Base-by-base conservation (phyloP, 2,113 vertebrate species). In the Podocnemis expansa region DNA sequence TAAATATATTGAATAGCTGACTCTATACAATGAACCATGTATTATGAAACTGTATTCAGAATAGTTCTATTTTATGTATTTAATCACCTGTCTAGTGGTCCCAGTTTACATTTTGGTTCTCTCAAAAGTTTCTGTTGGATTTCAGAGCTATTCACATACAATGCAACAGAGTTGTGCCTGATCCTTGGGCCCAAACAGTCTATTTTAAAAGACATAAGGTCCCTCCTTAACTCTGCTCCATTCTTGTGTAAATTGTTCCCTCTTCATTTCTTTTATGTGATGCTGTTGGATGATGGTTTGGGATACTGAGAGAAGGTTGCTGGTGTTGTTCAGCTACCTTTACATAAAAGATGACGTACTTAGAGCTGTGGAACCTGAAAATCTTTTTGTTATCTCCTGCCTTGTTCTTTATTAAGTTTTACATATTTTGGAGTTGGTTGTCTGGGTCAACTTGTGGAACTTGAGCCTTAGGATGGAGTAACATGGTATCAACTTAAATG, bases 281-380 rank as follows among this genome's bases (percentile, higher is more conserved):
- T 4, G 87, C 7, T 24, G 88, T 93, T 89, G 89, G 54, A 90
- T 95, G 31, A 60, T 60, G 54, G 63, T 86, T 91, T 88, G 41
- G 34, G 29, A 73, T 88, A 85, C 21, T 90, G 56, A 87, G 80
- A 84, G 81, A 94, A 86, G 41, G 24, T 34, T 87, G 41, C 55
- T 80, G 2, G 56, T 89, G 83, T 47, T 89, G 89, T 49, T 78
- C 13, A n/a, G n/a, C n/a, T n/a, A n/a, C n/a, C n/a, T n/a, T n/a
- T n/a, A n/a, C 12, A 10, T 80, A 34, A 41, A 89, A 84, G 45
- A 75, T 54, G 7, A 60, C 47, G 11, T 1, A 54, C 19, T 82
- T 92, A 41, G 25, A 3, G n/a, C 79, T 94, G 43, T 38, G 92
- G 82, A 93, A 63, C 73, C 47, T 89, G 38, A 88, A 88, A 27